Percentiles rank a stretch among this genome's conserved stretches.
Evolutionary conservation across 64 coral and sea anemone genomes (phyloP).

Genomic region (Montipora efflorescens): DNA sequence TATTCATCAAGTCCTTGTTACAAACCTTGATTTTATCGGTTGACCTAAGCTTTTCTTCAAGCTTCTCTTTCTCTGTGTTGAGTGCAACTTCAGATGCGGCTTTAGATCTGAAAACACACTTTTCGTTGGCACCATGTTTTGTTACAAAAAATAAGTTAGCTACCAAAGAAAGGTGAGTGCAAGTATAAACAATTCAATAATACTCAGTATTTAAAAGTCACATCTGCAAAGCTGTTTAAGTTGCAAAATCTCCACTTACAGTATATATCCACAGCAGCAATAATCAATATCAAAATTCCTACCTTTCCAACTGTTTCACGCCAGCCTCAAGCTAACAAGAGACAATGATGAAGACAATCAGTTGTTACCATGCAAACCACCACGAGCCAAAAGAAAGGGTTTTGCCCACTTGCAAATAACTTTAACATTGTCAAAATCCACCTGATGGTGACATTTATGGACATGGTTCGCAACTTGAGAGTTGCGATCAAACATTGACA

Average conservation of each 20-base stretch:
- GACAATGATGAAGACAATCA: neutral
- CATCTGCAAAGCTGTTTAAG: too few relatives aligned
- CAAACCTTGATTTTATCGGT: conserved; percentile 39
- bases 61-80: conserved; percentile 36
- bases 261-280: neutral
- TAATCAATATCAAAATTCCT: neutral
- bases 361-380: too few relatives aligned
- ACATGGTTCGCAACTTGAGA: too few relatives aligned
- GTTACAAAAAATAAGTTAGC: neutral
- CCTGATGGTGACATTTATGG: too few relatives aligned
- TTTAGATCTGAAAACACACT: conserved; percentile 26
- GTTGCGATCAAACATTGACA: too few relatives aligned
- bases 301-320: conserved; percentile 70
- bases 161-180: neutral
- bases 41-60: conserved; percentile 57
- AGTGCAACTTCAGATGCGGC: conserved; percentile 4
- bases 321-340: conserved; percentile 46
- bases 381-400: too few relatives aligned
- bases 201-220: too few relatives aligned
- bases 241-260: too few relatives aligned
- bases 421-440: too few relatives aligned
- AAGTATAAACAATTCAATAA: too few relatives aligned
- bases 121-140: neutral
- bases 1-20: neutral
- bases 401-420: too few relatives aligned